phyloP scores from a whole-genome alignment of 2,888 invertebrate genomes.

The Matsumyia berberina region DNA sequence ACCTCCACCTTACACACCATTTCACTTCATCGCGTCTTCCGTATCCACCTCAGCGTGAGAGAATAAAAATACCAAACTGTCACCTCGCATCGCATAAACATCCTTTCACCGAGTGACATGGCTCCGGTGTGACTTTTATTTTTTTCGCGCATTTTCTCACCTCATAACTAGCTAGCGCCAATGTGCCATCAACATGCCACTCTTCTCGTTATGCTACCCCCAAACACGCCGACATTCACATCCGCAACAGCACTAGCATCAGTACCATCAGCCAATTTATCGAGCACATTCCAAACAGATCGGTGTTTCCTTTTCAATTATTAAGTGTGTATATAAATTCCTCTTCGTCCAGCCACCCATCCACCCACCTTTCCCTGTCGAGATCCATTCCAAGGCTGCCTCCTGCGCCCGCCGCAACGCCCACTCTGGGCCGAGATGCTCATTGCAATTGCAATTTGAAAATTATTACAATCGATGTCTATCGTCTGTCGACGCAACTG shows the following conservation, averaged over 20 bases:
- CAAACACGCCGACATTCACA: conserved; percentile 20
- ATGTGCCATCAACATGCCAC: conserved; percentile 26
- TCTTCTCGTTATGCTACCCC: conserved; percentile 8
- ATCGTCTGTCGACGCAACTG: conserved; percentile 76
- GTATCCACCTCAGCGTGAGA: conserved; percentile 13
- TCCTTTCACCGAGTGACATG: conserved; percentile 69
- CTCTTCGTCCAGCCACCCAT: conserved; percentile 52
- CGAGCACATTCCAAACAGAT: conserved; percentile 77
- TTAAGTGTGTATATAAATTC: conserved; percentile 79
- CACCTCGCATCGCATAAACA: conserved; percentile 61
- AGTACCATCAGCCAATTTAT: conserved; percentile 49
- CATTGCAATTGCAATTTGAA: conserved; percentile 67
- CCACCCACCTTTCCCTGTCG: conserved; percentile 23
- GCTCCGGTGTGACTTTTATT: conserved; percentile 56
- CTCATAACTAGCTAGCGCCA: conserved; percentile 69
- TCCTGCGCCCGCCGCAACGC: too few relatives aligned
- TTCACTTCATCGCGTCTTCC: background rate
- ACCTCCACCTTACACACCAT: background rate
- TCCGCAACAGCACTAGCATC: conserved; percentile 30
- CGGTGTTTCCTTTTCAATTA: conserved; percentile 83
- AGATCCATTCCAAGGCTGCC: background rate
- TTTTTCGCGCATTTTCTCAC: conserved; percentile 61
- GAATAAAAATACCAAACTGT: conserved; percentile 54
- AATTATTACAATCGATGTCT: conserved; percentile 77
- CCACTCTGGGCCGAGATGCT: background rate